Conservation (phyloP, 2,888 invertebrate genomes). For the Salpingus planirostris region DNA sequence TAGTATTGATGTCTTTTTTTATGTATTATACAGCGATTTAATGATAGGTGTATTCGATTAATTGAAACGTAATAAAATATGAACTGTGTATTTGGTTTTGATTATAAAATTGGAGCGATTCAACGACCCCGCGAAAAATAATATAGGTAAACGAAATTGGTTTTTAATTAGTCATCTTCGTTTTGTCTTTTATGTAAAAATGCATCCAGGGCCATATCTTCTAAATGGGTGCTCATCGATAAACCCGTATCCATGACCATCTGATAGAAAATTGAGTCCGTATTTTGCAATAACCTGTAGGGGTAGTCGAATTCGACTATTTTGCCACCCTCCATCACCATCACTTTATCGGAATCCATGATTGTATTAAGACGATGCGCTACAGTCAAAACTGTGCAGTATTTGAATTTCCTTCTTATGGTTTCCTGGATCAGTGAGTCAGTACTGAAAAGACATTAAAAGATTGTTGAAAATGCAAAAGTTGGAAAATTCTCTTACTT, state of each 20-base stretch:
- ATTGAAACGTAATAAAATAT: too few species aligned
- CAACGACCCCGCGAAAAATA: too few species aligned
- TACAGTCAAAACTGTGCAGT: slow-evolving; percentile 73
- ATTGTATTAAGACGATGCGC: slow-evolving; percentile 52
- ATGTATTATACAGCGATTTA: too few species aligned
- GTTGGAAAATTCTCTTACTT: slow-evolving; percentile 45
- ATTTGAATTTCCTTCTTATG: slow-evolving; percentile 61
- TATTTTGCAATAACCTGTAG: slow-evolving; percentile 32
- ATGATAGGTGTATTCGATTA: too few species aligned
- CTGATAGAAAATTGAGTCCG: slow-evolving; percentile 27
- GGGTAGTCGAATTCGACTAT: slow-evolving; percentile 48
- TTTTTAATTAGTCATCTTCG: background rate
- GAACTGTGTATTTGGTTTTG: too few species aligned
- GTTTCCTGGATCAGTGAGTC: slow-evolving; percentile 67
- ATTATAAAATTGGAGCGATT: too few species aligned
- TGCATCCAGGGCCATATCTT: slow-evolving; percentile 11
- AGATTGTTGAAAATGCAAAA: background rate
- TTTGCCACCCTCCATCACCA: slow-evolving; percentile 48
- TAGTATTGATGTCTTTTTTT: too few species aligned
- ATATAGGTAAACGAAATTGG: too few species aligned
- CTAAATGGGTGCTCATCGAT: slow-evolving; percentile 17
- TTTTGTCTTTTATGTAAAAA: slow-evolving; percentile 4
- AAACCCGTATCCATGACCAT: slow-evolving; percentile 36
- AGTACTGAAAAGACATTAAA: slow-evolving; percentile 42
- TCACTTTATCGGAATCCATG: slow-evolving; percentile 61